phyloP scores from a whole-genome alignment of 37 sponge, comb jelly and placozoan genomes.

The Crambe crambe region DNA sequence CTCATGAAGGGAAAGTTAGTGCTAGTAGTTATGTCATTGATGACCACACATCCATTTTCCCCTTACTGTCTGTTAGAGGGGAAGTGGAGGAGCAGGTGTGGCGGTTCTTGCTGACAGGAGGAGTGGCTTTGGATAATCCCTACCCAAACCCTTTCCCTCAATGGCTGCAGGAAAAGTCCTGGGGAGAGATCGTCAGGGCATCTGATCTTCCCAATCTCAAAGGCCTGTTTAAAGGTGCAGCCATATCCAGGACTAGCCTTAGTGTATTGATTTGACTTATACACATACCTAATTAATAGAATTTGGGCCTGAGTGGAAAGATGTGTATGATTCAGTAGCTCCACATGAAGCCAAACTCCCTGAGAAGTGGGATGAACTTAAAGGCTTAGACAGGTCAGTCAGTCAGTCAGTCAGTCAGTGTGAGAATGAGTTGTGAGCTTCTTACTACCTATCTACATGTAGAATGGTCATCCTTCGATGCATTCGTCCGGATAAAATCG shows the following conservation, averaged over 20 bases:
- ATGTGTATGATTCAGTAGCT: constrained; percentile 85
- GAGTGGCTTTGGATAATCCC: constrained; percentile 99
- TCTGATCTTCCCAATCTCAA: constrained; percentile 80
- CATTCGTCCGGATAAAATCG: constrained; percentile 91
- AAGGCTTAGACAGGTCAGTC: constrained; percentile 65
- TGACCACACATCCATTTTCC: background rate
- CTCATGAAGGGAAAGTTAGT: constrained; percentile 80
- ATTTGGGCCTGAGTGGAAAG: constrained; percentile 87
- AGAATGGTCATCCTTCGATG: constrained; percentile 93
- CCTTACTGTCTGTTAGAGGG: constrained; percentile 28
- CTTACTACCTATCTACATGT: background rate
- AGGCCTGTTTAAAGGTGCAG: constrained; percentile 76
- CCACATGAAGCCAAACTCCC: constrained; percentile 85
- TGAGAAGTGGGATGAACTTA: constrained; percentile 85
- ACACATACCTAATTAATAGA: constrained; percentile 21
- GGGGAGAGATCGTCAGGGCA: constrained; percentile 98
- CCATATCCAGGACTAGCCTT: no score
- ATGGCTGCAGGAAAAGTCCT: constrained; percentile 97
- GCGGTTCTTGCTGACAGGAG: constrained; percentile 98
- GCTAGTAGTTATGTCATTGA: no score
- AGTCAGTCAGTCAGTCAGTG: no score
- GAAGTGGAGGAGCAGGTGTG: constrained; percentile 92
- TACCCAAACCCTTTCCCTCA: constrained; percentile 96
- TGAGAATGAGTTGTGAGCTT: background rate
- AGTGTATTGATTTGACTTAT: background rate